phyloP scores from a whole-genome alignment of 30 jellyfish, hydroid and myxozoan genomes.

The Aurelia aurita complex sp. Pacific region DNA sequence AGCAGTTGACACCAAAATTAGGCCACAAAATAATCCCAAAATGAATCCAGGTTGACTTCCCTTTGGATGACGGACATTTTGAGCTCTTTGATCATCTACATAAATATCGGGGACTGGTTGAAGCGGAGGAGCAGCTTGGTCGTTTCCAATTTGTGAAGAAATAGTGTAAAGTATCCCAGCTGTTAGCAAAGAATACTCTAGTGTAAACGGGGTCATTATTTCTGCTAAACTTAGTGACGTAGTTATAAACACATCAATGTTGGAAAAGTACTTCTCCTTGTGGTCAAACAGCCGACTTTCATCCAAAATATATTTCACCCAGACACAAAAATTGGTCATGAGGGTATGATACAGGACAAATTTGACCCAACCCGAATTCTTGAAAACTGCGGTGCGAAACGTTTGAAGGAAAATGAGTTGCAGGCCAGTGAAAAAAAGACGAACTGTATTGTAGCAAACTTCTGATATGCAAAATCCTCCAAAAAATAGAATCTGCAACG shows the following conservation, averaged over 20 bases:
- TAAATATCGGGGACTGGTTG: neutral
- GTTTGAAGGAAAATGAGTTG: conserved; percentile 18
- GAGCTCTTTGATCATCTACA: neutral
- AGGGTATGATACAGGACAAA: conserved; percentile 8
- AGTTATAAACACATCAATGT: neutral
- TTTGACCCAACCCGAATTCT: neutral
- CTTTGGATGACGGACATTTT: neutral
- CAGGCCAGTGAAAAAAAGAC: neutral
- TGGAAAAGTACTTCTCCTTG: neutral
- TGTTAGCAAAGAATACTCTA: conserved; percentile 30
- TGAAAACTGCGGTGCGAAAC: neutral
- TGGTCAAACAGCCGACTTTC: conserved; percentile 9
- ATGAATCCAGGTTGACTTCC: conserved; percentile 28
- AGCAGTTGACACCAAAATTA: conserved; percentile 12
- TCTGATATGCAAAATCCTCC: conserved; percentile 5
- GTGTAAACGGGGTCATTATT: conserved; percentile 14
- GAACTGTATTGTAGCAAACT: neutral
- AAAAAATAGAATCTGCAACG: neutral
- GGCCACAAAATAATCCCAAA: neutral
- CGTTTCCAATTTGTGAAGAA: conserved; percentile 2
- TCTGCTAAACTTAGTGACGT: neutral
- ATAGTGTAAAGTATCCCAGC: conserved; percentile 18
- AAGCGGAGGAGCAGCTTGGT: neutral
- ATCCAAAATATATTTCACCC: conserved; percentile 10
- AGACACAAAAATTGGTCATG: conserved; percentile 10